Percentiles rank a stretch among this genome's conserved stretches.
phyloP scores from a whole-genome alignment of 2,113 vertebrate genomes.

The Chaenogobius annularis region DNA sequence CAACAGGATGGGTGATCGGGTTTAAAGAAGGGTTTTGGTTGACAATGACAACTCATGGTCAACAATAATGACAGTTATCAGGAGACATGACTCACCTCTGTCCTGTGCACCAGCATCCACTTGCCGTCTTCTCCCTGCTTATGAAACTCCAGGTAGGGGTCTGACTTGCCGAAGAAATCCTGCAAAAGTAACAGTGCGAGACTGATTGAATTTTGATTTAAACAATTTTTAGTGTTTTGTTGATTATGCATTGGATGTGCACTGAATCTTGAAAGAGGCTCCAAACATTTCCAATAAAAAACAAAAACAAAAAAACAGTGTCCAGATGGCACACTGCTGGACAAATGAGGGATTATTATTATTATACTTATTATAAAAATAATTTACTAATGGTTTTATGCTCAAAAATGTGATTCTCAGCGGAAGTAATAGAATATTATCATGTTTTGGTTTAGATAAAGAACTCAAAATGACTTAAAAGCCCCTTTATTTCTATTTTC shows the following conservation, averaged over 20 bases:
- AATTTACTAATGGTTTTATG: too few relatives aligned
- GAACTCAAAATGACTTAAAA: background rate
- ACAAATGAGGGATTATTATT: too few relatives aligned
- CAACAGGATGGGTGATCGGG: background rate
- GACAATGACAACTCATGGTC: constrained; percentile 16
- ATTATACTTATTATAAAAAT: too few relatives aligned
- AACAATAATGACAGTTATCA: constrained; percentile 19
- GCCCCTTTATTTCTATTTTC: constrained; percentile 10
- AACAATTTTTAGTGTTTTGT: too few relatives aligned
- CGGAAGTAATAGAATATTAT: too few relatives aligned
- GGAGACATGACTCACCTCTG: constrained; percentile 81
- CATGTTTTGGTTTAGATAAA: background rate
- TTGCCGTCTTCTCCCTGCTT: constrained; percentile 93
- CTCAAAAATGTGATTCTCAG: background rate
- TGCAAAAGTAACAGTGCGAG: constrained; percentile 54
- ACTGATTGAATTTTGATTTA: background rate
- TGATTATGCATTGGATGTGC: too few relatives aligned
- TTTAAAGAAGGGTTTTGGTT: constrained; percentile 11
- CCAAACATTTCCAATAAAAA: too few relatives aligned
- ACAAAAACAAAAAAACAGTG: too few relatives aligned
- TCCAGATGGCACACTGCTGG: too few relatives aligned
- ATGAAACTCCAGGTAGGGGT: constrained; percentile 95
- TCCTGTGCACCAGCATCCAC: constrained; percentile 98
- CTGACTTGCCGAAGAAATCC: constrained; percentile 98
- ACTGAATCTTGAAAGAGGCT: too few relatives aligned